These are phyloP conservation scores for Theonella swinhoei DNA, from an alignment of 37 sponge, comb jelly and placozoan genomes.

Conservation along the genomic window DNA sequence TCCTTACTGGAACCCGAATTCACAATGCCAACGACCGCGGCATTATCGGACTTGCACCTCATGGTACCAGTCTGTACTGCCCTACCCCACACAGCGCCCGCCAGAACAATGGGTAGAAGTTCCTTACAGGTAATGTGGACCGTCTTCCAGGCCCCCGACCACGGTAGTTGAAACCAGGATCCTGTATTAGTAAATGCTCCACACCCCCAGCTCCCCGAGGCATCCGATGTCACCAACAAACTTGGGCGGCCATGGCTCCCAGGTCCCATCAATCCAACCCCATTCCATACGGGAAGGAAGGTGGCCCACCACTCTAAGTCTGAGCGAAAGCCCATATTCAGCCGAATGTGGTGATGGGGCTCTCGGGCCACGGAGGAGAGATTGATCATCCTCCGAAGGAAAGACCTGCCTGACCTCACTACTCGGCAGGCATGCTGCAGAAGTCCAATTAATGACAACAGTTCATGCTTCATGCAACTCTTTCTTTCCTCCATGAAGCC, in stretches of 20 bases:
- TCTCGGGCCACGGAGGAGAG: not conserved
- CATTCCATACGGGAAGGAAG: conserved; percentile 45
- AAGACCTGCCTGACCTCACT: conserved; percentile 13
- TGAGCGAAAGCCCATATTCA: conserved; percentile 42
- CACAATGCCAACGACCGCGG: conserved; percentile 43
- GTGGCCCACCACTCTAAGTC: conserved; percentile 45
- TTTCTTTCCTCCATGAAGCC: not conserved
- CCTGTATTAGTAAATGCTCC: conserved; percentile 23
- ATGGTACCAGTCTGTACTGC: not conserved
- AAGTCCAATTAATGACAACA: too few relatives aligned
- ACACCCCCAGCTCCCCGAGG: conserved; percentile 49
- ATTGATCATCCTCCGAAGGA: conserved; percentile 25
- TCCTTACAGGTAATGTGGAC: conserved; percentile 39
- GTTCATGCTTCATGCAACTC: conserved; percentile 15
- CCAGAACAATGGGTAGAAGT: conserved; percentile 34
- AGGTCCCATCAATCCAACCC: not conserved
- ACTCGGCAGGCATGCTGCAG: conserved; percentile 20
- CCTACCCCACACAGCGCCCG: conserved; percentile 15
- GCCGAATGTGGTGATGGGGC: conserved; percentile 23
- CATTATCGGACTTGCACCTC: conserved; percentile 45
- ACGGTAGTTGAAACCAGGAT: conserved; percentile 32
- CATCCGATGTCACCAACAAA: conserved; percentile 28
- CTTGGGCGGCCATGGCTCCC: not conserved
- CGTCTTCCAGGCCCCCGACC: conserved; percentile 2
- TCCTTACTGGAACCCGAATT: conserved; percentile 24